Evolutionary conservation across 2,888 invertebrate species (phyloP).

Genomic region (Erpobdella octoculata): DNA sequence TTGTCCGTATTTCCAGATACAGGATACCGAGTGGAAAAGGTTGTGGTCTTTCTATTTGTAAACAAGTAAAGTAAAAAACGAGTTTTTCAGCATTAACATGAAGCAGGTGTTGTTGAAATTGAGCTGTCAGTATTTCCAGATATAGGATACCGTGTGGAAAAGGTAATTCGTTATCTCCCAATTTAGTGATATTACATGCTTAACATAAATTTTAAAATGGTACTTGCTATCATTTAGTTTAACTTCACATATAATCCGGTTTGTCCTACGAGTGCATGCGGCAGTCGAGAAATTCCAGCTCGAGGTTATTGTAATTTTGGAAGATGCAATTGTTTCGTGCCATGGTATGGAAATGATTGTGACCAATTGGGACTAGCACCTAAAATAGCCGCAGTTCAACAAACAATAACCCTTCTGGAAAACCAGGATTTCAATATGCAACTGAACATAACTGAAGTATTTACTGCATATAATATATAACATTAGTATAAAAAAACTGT

Average conservation of each 20-base stretch:
- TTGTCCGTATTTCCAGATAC: slow-evolving; percentile 27
- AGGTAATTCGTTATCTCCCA: too few species aligned
- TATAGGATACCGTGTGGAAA: slow-evolving; percentile 20
- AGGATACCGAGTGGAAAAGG: slow-evolving; percentile 19
- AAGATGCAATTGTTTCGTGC: slow-evolving; percentile 37
- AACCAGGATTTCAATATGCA: slow-evolving; percentile 20
- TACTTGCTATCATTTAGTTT: too few species aligned
- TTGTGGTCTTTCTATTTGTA: too few species aligned
- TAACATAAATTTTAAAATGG: too few species aligned
- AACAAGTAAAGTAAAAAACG: too few species aligned
- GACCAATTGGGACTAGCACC: slow-evolving; percentile 28
- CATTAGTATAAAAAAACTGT: background rate
- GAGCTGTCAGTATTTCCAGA: slow-evolving; percentile 31
- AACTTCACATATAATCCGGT: slow-evolving; percentile 33
- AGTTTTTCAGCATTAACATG: too few species aligned
- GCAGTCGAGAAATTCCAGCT: slow-evolving; percentile 31
- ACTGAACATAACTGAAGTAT: slow-evolving; percentile 26
- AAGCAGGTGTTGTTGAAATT: slow-evolving; percentile 18
- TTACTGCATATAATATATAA: background rate
- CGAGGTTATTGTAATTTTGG: slow-evolving; percentile 39
- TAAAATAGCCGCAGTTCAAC: background rate
- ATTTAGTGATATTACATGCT: too few species aligned
- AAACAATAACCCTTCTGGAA: slow-evolving; percentile 17
- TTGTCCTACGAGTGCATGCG: slow-evolving; percentile 38
- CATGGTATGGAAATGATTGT: slow-evolving; percentile 39